Evolutionary conservation across 2,113 vertebrate genomes (phyloP).

Genomic region (Mobula hypostoma): DNA sequence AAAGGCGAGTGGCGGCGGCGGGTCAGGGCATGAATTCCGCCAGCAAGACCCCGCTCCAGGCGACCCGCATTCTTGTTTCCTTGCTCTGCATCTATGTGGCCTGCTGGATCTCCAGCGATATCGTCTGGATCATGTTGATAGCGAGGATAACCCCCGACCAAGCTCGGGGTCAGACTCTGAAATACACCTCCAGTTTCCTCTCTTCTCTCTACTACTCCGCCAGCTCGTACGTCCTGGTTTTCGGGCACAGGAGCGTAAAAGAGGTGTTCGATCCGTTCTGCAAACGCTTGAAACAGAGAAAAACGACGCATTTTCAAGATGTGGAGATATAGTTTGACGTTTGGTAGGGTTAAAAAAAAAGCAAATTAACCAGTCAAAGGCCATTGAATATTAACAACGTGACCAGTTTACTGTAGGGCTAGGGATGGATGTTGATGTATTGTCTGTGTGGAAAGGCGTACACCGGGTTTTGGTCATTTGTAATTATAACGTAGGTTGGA

Average conservation of each 20-base stretch:
- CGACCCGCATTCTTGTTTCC: slow-evolving; percentile 31
- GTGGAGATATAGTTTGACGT: neutral
- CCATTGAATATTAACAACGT: neutral
- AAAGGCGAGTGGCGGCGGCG: slow-evolving; percentile 38
- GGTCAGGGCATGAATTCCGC: neutral
- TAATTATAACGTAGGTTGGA: neutral
- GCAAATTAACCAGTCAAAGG: no score
- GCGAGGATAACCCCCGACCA: slow-evolving; percentile 30
- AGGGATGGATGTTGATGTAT: neutral
- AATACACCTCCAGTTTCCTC: slow-evolving; percentile 1
- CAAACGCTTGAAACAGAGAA: slow-evolving; percentile 27
- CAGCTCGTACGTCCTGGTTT: slow-evolving; percentile 40
- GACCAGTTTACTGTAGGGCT: neutral
- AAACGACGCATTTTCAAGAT: neutral
- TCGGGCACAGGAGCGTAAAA: slow-evolving; percentile 42
- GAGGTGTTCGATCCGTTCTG: slow-evolving; percentile 38
- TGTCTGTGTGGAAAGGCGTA: no score
- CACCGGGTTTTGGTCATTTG: neutral
- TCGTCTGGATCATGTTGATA: slow-evolving; percentile 39
- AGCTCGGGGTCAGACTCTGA: slow-evolving; percentile 40
- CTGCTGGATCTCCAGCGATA: slow-evolving; percentile 43
- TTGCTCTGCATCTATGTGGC: slow-evolving; percentile 39
- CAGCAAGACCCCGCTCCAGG: slow-evolving; percentile 39
- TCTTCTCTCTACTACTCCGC: slow-evolving; percentile 41
- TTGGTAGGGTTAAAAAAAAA: neutral